Evolutionary conservation across 2,797 vertebrate genomes (phyloP), one percentile per base, ranked within the genome.

Genomic region (Hapalemur alaotrensis): DNA sequence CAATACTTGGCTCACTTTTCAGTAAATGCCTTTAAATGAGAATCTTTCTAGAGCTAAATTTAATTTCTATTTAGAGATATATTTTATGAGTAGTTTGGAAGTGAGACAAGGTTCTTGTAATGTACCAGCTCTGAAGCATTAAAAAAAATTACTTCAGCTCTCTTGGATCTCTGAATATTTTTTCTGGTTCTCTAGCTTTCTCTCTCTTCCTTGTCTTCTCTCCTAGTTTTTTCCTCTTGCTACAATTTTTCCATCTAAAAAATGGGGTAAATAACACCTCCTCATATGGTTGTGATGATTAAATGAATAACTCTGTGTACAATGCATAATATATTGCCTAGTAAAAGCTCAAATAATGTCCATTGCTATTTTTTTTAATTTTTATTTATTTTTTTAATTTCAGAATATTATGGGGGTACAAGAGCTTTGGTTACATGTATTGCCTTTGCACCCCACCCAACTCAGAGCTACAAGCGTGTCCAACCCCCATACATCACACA

Each of bases 1-100:
- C 46, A 96, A 84, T 70, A 89, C 10, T 72, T 93, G 83, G 13
- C 46, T 96, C 46, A 76, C 22, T 96, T 89, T 96, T 94, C 20
- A 70, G 20, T 94, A 87, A 90, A 50, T 70, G 41, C 7, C 23
- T 96, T 96, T 83, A 94, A 32, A 57, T 69, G 17, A 3, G 13
- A 73, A 8, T 85, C n/a, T 89, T 85, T 81, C 25, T 63, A 69
- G 32, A 82, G 30, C 20, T 70, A 89, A 93, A 93, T 87, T 95
- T 32, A 25, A 52, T 95, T 91, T 93, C 59, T 93, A 70, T 79
- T 32, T 30, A 73, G 9, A 73, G 32, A 41, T 57, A 8, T 59
- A 83, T 85, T 91, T 96, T 86, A 89, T 61, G 43, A 92, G 22
- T 8, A 48, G 2, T 63, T 81, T 97, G 61, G 52, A 87, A 93